Evolutionary conservation across 2,113 vertebrate genomes (phyloP).

Genomic region (Candoia aspera): DNA sequence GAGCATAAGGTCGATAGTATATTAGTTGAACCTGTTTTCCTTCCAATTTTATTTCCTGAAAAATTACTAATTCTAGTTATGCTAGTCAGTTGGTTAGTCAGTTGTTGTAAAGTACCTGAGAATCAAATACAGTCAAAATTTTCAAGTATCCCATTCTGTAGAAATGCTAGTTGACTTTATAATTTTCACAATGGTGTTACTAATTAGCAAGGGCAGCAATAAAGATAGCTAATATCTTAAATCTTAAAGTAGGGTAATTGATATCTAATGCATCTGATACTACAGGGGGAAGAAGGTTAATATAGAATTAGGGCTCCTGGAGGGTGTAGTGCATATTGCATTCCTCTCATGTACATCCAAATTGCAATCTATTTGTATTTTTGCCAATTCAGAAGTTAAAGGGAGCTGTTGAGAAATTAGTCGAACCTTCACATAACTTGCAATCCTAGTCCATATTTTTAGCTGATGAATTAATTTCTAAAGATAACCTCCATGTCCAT

Average conservation of each 20-base stretch:
- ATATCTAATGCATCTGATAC: neutral
- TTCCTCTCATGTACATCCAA: neutral
- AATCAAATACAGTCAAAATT: neutral
- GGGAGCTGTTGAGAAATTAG: neutral
- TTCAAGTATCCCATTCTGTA: neutral
- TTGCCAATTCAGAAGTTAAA: neutral
- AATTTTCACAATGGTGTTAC: neutral
- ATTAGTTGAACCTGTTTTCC: neutral
- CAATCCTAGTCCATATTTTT: neutral
- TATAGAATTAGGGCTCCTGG: neutral
- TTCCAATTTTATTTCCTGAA: neutral
- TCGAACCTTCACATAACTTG: neutral
- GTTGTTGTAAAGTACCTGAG: neutral
- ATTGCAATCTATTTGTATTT: neutral
- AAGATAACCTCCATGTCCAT: neutral
- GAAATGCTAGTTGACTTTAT: neutral
- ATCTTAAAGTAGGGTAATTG: neutral
- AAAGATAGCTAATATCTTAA: neutral
- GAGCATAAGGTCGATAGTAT: neutral
- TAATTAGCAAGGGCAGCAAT: neutral
- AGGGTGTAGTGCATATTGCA: neutral
- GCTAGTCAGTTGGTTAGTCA: neutral
- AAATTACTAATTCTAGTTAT: neutral
- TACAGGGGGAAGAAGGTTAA: neutral
- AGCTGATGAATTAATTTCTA: neutral